Base-by-base conservation (phyloP, 2,888 invertebrate species). In the Latheticus oryzae region DNA sequence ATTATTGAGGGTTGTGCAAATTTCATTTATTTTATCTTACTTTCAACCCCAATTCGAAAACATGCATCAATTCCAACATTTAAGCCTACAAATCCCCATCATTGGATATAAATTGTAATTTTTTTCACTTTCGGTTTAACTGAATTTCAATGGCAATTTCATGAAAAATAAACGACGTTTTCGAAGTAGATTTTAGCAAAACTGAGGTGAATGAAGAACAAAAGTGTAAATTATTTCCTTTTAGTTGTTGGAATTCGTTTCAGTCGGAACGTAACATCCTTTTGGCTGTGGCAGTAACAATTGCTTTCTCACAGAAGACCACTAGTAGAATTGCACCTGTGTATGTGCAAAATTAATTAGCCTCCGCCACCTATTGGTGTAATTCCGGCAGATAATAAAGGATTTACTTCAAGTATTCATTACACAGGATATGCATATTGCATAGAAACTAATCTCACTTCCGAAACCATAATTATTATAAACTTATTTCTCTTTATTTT, bases 291-390 rank as follows among this genome's bases (percentile, higher is more conserved):
- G 32, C 40, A 40, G 24, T 40, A 40, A 40, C 40, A 40, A 21
- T 40, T 40, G 40, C 11, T 12, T 40, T 23, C 40, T 40, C 40
- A 15, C 9, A 11, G 24, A 24, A 21, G 21, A n/a, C 40, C 21
- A 40, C 19, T 11, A 23, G 40, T 40, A 24, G 23, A 16, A 13
- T 26, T 45, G 45, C 45, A 32, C 28, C 28, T 42, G 28, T 42
- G 16, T 42, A 42, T 42, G 42, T 45, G 30, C 45, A 45, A 45
- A 45, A 45, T 45, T 45, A 45, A 45, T 45, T 45, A 45, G 45
- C 45, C 32, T 11, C 12, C 11, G 30, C 30, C 30, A 28, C 17
- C 30, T 45, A 30, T 45, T 30, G 45, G 45, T 30, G 45, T 45
- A 45, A 45, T 30, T 45, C 32, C 40, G 21, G 11, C 11, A 30